Conservation (phyloP, 1,140 invertebrate genomes). For the Planococcus citri region DNA sequence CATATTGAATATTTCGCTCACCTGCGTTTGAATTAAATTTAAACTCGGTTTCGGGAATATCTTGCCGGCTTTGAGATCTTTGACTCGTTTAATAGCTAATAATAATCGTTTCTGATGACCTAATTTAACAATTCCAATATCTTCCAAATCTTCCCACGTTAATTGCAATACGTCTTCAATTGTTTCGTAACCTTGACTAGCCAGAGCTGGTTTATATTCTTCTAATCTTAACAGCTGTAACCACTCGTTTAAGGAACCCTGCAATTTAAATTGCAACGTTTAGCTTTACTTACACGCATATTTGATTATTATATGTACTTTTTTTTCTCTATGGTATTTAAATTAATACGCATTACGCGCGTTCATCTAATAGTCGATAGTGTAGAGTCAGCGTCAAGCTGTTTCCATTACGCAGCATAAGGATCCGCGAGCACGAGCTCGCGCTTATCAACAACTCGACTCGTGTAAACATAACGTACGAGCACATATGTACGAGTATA, state of each 20-base stretch:
- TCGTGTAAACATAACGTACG: too few relatives aligned
- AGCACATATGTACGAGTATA: too few relatives aligned
- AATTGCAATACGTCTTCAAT: constrained; percentile 87
- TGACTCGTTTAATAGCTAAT: constrained; percentile 90
- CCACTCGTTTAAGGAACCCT: constrained; percentile 88
- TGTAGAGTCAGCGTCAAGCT: too few relatives aligned
- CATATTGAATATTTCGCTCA: neutral
- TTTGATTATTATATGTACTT: too few relatives aligned
- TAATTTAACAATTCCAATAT: constrained; percentile 87
- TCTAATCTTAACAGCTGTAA: constrained; percentile 75
- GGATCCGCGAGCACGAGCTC: too few relatives aligned
- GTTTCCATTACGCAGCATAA: too few relatives aligned
- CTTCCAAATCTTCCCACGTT: constrained; percentile 97
- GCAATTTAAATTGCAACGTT: constrained; percentile 26
- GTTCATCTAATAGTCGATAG: too few relatives aligned
- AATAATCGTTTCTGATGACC: constrained; percentile 98
- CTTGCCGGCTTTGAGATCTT: constrained; percentile 81
- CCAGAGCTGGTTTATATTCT: constrained; percentile 77
- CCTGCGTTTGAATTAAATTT: constrained; percentile 27
- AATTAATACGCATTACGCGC: too few relatives aligned
- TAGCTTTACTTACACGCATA: constrained; percentile 5
- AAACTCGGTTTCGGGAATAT: constrained; percentile 41
- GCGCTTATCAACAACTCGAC: too few relatives aligned
- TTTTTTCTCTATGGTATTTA: too few relatives aligned
- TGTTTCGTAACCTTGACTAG: constrained; percentile 83